Base-by-base conservation (phyloP, 2,888 invertebrate genomes). In the Resseliella maxima region DNA sequence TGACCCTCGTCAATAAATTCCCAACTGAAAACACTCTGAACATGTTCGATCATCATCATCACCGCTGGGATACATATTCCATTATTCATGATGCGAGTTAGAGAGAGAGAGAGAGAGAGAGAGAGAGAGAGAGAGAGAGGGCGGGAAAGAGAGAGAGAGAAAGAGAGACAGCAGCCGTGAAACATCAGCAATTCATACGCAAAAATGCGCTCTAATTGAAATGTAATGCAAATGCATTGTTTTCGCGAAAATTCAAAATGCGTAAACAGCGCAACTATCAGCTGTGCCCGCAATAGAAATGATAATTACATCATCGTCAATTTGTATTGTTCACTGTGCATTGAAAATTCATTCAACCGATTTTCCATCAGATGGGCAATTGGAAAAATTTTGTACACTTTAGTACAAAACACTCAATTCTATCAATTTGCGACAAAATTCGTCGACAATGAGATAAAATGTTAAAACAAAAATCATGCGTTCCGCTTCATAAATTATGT, bases 201-300 rank as follows among this genome's bases (percentile, higher is more conserved):
- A 72, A 72, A 72, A 72, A 72, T 72, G 31, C 2, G n/a, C n/a
- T 27, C 15, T 72, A 31, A 72, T 72, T 72, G 72, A 15, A 72
- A 31, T 72, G 72, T 72, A 31, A 72, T 72, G 72, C 10, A 72
- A 72, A n/a, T n/a, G 21, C 31, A 72, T 72, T 72, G 72, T 72
- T 72, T 18, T 31, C 2, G 31, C 31, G n/a, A 72, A 72, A 72
- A 0, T n/a, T 24, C 24, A 59, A 18, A 72, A 31, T 15, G 72
- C 72, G 72, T 72, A 15, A 72, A 72, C 72, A 72, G 72, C 72
- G 18, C 72, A 72, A n/a, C n/a, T n/a, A n/a, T 72, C 72, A 72
- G 72, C 31, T 72, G 72, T 50, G 59, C 59, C 31, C 3, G 72
- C 72, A 72, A 27, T 72, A 72, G 72, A 72, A 72, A 31, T 35